These are phyloP conservation scores for Tapirus terrestris DNA, from an alignment of 2,113 vertebrate genomes.

Conservation along the genomic window DNA sequence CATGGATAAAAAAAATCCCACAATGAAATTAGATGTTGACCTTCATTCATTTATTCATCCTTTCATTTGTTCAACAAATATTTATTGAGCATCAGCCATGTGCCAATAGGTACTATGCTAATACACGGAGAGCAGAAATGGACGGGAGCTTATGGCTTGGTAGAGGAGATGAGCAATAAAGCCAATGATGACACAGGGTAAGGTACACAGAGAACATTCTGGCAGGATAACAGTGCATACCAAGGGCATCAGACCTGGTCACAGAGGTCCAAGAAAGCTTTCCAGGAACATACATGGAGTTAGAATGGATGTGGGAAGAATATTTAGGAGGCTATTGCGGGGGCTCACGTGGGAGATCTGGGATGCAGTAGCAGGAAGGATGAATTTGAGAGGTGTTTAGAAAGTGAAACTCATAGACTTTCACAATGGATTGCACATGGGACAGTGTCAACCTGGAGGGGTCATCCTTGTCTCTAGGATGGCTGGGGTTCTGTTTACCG, in stretches of 20 bases:
- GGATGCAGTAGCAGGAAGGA: background rate
- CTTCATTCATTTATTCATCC: background rate
- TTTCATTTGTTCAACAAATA: constrained; percentile 16
- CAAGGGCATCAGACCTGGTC: background rate
- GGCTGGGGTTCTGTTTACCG: background rate
- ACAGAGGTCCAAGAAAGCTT: constrained; percentile 26
- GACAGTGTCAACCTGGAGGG: background rate
- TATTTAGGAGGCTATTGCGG: background rate
- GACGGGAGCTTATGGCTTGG: background rate
- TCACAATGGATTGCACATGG: background rate
- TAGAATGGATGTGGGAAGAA: background rate
- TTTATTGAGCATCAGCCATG: background rate
- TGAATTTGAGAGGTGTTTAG: background rate
- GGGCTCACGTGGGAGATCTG: background rate
- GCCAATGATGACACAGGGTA: background rate
- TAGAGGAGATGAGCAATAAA: constrained; percentile 3
- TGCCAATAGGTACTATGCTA: background rate
- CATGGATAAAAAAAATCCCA: background rate
- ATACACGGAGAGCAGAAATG: background rate
- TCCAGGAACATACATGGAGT: background rate
- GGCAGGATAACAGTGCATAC: background rate
- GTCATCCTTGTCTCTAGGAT: background rate
- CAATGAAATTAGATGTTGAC: background rate
- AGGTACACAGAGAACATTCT: constrained; percentile 17
- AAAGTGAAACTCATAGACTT: background rate